A percentile compares a stretch with the other conserved stretches of the same genome.
Conservation (phyloP, 2,797 vertebrate genomes). For the Valencia hispanica region DNA sequence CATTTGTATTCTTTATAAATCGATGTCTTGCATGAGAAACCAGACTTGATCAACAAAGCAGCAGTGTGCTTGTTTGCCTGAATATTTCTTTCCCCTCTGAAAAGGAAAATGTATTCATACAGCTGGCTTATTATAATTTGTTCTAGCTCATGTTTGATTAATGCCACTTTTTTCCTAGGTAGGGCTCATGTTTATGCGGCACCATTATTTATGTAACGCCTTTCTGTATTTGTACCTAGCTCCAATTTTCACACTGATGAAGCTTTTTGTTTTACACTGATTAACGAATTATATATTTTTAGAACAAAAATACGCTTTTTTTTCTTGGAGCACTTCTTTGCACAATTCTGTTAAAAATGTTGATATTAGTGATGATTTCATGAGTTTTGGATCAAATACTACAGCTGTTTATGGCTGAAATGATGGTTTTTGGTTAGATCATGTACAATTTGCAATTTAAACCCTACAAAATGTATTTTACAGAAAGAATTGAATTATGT, state of each 20-base stretch:
- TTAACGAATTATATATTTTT: conserved; percentile 59
- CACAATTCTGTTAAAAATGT: conserved; percentile 6
- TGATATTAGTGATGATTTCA: background rate
- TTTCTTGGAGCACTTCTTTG: conserved; percentile 17
- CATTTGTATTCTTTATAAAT: conserved; percentile 54
- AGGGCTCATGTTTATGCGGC: conserved; percentile 69
- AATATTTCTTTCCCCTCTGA: conserved; percentile 55
- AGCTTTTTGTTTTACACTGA: conserved; percentile 57
- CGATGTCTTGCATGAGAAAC: conserved; percentile 52
- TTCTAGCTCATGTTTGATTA: conserved; percentile 76
- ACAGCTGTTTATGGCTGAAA: background rate
- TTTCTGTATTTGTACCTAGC: conserved; percentile 69
- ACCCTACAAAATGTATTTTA: conserved; percentile 21
- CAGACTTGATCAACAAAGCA: conserved; percentile 57
- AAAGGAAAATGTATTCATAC: conserved; percentile 61
- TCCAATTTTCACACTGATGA: conserved; percentile 60
- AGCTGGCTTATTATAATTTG: conserved; percentile 76
- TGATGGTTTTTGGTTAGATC: background rate
- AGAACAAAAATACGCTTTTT: conserved; percentile 35
- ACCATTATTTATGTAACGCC: conserved; percentile 71
- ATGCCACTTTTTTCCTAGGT: conserved; percentile 66
- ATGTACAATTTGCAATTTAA: conserved; percentile 9
- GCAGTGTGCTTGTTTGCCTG: conserved; percentile 52
- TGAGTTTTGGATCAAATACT: conserved; percentile 11
- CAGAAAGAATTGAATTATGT: conserved; percentile 4